Base-by-base conservation (phyloP, 2,113 vertebrate genomes). In the Turdus rufiventris region DNA sequence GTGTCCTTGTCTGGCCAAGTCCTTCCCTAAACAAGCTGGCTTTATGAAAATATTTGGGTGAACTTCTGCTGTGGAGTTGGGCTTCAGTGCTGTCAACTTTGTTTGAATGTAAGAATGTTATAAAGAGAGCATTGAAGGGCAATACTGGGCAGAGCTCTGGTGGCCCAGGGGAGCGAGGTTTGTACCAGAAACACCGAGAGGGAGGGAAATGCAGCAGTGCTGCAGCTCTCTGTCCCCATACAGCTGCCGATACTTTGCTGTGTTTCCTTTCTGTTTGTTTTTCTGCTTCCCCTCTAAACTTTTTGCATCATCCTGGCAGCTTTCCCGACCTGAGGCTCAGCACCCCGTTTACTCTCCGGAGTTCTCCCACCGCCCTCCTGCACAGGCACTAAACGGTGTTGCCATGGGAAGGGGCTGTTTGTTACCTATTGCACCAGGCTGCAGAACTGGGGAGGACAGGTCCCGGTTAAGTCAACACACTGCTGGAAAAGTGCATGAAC, bases 231-330 rank as follows among this genome's bases (percentile, higher is more conserved):
- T 81, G 67, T 88, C 71, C 71, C 79, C 93, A 88, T 61, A 15
- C 67, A n/a, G 45, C 62, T 73, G 76, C 80, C 61, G n/a, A 47
- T 31, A 25, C 5, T 62, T 74, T n/a, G 47, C 94, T 73, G 83
- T 31, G 80, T 92, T 98, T 97, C 91, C 91, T 82, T 93, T 92
- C 82, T 96, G 94, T 97, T 98, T 97, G 88, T 95, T 97, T 97
- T 88, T 70, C 95, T 77, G 82, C 86, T 97, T 97, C 93, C 95
- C 95, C 87, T 97, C 94, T 96, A 96, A 97, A 97, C 91, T 95
- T 94, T 97, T 95, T 97, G 93, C 97, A 96, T 97, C 96, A 95
- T 89, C 62, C 85, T 97, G 98, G 96, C 97, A 53, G 61, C 72
- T 57, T 93, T 97, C 95, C 96, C 43, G 14, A 93, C 74, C 73